Percentiles rank a stretch among this genome's conserved stretches.
Conservation (phyloP, 2,113 vertebrate genomes). For the Dascyllus trimaculatus region DNA sequence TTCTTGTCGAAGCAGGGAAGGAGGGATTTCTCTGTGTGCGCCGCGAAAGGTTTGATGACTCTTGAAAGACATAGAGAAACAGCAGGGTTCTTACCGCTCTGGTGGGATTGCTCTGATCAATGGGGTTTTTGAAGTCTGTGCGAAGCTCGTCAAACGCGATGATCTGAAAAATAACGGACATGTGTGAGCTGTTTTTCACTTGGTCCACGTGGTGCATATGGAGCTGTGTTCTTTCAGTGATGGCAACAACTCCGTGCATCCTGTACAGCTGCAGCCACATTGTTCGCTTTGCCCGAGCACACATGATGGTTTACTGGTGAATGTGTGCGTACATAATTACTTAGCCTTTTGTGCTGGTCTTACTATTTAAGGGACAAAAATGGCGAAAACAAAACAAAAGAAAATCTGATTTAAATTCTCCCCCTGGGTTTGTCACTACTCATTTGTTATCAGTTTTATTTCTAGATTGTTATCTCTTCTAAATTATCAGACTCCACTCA, state of each 20-base stretch:
- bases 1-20: constrained; percentile 11
- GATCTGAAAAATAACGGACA: constrained; percentile 86
- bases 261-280: constrained; percentile 50
- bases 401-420: constrained; percentile 3
- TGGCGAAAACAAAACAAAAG: not conserved
- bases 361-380: not conserved
- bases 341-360: not conserved
- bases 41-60: constrained; percentile 35
- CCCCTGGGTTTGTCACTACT: not conserved
- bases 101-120: constrained; percentile 97
- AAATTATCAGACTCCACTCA: not conserved
- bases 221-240: not conserved
- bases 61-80: constrained; percentile 51
- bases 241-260: not conserved
- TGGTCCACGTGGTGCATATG: not conserved
- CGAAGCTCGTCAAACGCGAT: constrained; percentile 98
- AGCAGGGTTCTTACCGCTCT: constrained; percentile 90
- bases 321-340: constrained; percentile 33
- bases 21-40: constrained; percentile 35
- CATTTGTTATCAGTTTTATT: not conserved
- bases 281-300: constrained; percentile 9
- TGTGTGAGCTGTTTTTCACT: constrained; percentile 24
- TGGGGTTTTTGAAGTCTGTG: constrained; percentile 98
- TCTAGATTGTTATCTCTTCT: not conserved
- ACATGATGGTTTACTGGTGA: constrained; percentile 36